phyloP scores from a whole-genome alignment of 2,113 vertebrate species.

The Myrmecophaga tridactyla region DNA sequence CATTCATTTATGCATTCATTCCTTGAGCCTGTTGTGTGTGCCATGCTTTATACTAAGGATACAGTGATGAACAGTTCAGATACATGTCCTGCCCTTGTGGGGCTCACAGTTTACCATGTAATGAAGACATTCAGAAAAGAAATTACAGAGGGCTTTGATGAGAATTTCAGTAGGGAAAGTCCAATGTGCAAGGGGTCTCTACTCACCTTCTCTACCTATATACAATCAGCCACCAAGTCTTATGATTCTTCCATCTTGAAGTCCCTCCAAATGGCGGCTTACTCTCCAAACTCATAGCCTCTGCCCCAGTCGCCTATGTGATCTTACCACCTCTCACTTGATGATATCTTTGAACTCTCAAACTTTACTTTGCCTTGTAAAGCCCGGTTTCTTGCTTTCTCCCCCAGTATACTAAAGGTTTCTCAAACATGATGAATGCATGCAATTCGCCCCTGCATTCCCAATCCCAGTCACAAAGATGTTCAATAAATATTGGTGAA shows the following conservation, averaged over 20 bases:
- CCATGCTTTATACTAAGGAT: neutral
- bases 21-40: neutral
- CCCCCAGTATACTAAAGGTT: neutral
- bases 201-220: neutral
- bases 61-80: neutral
- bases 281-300: neutral
- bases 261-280: neutral
- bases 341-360: neutral
- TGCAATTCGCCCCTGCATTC: neutral
- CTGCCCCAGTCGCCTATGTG: neutral
- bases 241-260: no score
- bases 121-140: neutral
- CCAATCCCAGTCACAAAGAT: neutral
- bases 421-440: neutral
- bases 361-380: neutral
- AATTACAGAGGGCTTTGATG: neutral
- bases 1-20: neutral
- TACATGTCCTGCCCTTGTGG: neutral
- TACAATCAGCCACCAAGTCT: neutral
- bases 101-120: neutral
- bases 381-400: neutral
- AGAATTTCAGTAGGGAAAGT: neutral
- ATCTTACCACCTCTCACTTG: neutral
- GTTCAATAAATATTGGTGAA: neutral
- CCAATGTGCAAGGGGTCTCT: neutral